These are phyloP conservation scores for Arbacia lixula DNA, from an alignment of 53 echinoderm and acorn worm species.

Conservation along the genomic window DNA sequence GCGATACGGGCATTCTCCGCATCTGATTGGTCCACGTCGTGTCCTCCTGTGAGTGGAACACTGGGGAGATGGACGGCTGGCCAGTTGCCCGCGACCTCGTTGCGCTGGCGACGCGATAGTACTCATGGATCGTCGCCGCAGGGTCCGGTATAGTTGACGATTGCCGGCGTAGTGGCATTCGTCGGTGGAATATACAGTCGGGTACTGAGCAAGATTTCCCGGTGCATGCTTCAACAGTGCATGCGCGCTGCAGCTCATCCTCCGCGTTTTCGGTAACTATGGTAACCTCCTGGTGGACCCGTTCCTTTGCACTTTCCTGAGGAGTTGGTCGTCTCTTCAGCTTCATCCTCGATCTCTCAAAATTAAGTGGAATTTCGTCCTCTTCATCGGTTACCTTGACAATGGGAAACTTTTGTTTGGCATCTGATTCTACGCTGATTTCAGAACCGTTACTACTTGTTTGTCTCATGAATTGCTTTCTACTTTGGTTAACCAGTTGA, in stretches of 20 bases:
- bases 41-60: conserved; percentile 63
- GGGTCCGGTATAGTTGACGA: conserved; percentile 43
- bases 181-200: conserved; percentile 88
- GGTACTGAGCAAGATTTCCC: conserved; percentile 63
- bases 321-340: conserved; percentile 16
- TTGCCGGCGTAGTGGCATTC: conserved; percentile 9
- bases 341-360: conserved; percentile 38
- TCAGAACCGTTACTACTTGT: not conserved
- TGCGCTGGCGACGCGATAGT: conserved; percentile 61
- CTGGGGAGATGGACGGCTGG: conserved; percentile 70
- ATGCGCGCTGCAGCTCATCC: conserved; percentile 30
- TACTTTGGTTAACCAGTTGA: no score
- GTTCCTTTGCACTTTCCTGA: not conserved
- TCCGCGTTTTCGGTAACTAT: not conserved
- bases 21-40: conserved; percentile 49
- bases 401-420: not conserved
- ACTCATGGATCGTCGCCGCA: conserved; percentile 56
- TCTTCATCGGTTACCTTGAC: conserved; percentile 31
- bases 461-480: conserved; percentile 5
- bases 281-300: not conserved
- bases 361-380: conserved; percentile 29
- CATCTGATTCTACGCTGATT: conserved; percentile 7
- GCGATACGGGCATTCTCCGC: conserved; percentile 68
- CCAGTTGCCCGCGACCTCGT: conserved; percentile 57
- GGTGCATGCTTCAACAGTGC: conserved; percentile 12